Conservation (phyloP, 1,140 invertebrate genomes). For the Tetramorium simillimum region DNA sequence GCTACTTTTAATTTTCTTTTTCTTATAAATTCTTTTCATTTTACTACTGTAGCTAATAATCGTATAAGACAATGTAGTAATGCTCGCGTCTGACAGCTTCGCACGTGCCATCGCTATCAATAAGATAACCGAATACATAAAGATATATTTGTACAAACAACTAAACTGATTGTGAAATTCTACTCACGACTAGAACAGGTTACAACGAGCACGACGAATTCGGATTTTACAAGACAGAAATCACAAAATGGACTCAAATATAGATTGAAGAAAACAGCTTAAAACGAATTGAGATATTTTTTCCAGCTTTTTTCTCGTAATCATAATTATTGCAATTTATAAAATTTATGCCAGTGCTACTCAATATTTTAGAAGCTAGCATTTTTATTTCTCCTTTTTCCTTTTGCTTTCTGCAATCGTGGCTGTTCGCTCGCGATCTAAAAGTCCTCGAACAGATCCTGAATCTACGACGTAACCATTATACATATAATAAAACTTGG, state of each 20-base stretch:
- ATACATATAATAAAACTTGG: slow-evolving; percentile 23
- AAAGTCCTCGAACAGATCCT: background rate
- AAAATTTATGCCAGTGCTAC: background rate
- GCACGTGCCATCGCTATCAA: background rate
- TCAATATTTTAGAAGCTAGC: background rate
- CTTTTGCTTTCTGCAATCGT: background rate
- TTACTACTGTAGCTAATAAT: background rate
- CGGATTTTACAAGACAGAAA: background rate
- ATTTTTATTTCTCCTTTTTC: background rate
- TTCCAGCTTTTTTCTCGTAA: background rate
- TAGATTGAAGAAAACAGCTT: background rate
- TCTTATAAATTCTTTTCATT: background rate
- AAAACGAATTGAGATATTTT: background rate
- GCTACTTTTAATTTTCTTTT: background rate
- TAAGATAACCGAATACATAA: slow-evolving; percentile 20
- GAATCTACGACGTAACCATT: background rate
- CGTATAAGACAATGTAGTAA: background rate
- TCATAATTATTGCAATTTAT: background rate
- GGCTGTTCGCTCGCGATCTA: background rate
- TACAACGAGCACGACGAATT: background rate
- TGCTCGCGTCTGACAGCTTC: background rate
- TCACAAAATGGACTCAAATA: background rate
- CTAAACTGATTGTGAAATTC: background rate
- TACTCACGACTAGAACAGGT: background rate
- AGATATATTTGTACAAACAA: slow-evolving; percentile 13